Conservation (phyloP, 2,797 vertebrate genomes). For the Petrocephalus schoutedeni region DNA sequence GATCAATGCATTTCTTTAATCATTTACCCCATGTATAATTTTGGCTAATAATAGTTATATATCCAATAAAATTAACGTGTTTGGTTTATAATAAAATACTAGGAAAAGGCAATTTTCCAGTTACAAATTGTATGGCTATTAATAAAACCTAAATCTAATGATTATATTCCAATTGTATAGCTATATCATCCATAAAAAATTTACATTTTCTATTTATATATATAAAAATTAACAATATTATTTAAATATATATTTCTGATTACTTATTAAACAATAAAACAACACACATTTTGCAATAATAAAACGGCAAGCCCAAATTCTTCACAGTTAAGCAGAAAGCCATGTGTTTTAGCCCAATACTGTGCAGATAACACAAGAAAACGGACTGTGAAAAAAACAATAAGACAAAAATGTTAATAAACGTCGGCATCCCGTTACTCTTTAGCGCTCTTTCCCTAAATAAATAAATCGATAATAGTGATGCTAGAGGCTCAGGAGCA, state of each 20-base stretch:
- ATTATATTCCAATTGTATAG: not conserved
- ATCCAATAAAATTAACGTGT: not conserved
- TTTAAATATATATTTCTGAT: not conserved
- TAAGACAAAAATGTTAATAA: not conserved
- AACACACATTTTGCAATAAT: not conserved
- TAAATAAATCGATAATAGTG: slow-evolving; percentile 29
- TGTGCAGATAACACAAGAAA: not conserved
- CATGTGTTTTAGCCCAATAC: not conserved
- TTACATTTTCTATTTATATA: not conserved
- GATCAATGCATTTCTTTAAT: not conserved
- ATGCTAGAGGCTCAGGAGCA: slow-evolving; percentile 39
- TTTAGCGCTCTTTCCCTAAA: slow-evolving; percentile 18
- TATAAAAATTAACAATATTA: not conserved
- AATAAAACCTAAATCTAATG: not conserved
- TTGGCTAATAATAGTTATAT: not conserved
- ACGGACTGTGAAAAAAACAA: not conserved
- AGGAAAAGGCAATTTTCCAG: not conserved
- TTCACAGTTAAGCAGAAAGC: not conserved
- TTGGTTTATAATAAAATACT: not conserved
- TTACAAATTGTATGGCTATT: not conserved
- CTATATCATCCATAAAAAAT: not conserved
- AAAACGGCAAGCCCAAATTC: not conserved
- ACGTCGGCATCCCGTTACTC: not conserved
- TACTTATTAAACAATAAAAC: not conserved
- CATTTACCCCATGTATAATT: not conserved